Conservation (phyloP, 1,140 invertebrate species). For the Calliopsis andreniformis region DNA sequence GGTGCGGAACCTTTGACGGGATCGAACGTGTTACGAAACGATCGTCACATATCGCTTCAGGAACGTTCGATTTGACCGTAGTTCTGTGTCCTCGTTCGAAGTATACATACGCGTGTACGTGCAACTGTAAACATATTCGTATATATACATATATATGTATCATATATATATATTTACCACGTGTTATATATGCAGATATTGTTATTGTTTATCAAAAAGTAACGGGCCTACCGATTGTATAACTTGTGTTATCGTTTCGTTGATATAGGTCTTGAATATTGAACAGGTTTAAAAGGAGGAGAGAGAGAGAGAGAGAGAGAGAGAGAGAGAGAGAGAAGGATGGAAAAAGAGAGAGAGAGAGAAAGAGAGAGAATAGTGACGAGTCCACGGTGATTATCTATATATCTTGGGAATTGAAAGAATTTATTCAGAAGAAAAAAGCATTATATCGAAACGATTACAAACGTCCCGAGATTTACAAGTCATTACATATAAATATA, state of each 20-base stretch:
- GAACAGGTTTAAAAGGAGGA: neutral
- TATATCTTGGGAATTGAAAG: conserved; percentile 12
- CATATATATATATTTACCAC: conserved; percentile 51
- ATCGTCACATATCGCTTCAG: neutral
- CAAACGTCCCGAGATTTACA: conserved; percentile 26
- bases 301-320: neutral
- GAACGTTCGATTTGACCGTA: neutral
- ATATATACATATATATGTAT: conserved; percentile 42
- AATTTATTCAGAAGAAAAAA: neutral
- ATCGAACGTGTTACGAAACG: neutral
- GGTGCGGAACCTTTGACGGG: neutral
- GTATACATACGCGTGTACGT: conserved; percentile 33
- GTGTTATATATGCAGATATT: conserved; percentile 52
- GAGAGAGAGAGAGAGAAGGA: neutral
- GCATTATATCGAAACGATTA: neutral
- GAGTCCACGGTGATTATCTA: conserved; percentile 19
- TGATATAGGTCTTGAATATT: conserved; percentile 17
- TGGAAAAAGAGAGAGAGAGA: too few species aligned
- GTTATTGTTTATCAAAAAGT: conserved; percentile 53
- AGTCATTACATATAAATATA: conserved; percentile 29
- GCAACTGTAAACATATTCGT: conserved; percentile 47
- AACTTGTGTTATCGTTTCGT: conserved; percentile 47
- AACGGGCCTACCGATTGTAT: conserved; percentile 55
- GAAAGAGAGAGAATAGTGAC: conserved; percentile 8
- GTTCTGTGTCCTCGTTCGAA: conserved; percentile 1